phyloP scores from a whole-genome alignment of 1,140 invertebrate species.

The Aphidius gifuensis region DNA sequence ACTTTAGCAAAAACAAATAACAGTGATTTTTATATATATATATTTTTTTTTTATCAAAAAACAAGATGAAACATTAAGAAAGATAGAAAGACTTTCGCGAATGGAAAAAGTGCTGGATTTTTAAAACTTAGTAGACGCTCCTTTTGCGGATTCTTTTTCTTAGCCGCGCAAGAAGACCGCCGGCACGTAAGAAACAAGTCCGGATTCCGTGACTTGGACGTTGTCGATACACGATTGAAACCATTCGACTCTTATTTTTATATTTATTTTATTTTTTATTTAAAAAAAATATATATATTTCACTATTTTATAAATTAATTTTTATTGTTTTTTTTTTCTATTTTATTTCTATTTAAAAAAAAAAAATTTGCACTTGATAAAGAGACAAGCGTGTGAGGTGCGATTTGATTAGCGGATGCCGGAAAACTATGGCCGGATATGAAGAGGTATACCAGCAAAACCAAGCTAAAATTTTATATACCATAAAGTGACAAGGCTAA shows the following conservation, averaged over 20 bases:
- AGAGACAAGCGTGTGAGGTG: slow-evolving; percentile 30
- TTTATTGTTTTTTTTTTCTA: not conserved
- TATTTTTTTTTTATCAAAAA: slow-evolving; percentile 6
- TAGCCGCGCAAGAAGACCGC: slow-evolving; percentile 30
- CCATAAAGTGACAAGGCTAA: no score
- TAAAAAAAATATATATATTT: not conserved
- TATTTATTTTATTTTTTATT: slow-evolving; percentile 25
- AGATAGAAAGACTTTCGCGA: slow-evolving; percentile 6
- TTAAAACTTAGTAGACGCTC: slow-evolving; percentile 32
- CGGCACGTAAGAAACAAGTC: slow-evolving; percentile 43
- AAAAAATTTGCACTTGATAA: no score
- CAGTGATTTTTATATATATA: slow-evolving; percentile 4
- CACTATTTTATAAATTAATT: not conserved
- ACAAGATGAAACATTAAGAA: not conserved
- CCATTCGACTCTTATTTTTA: slow-evolving; percentile 30
- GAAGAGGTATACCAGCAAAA: slow-evolving; percentile 16
- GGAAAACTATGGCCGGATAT: slow-evolving; percentile 41
- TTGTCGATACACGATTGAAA: slow-evolving; percentile 34
- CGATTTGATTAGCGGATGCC: slow-evolving; percentile 46
- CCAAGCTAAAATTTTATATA: no score
- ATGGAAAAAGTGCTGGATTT: slow-evolving; percentile 10
- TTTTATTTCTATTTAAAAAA: no score
- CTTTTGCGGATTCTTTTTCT: slow-evolving; percentile 36
- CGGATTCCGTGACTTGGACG: slow-evolving; percentile 42
- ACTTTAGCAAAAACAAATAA: slow-evolving; percentile 3